A percentile compares a stretch with the other conserved stretches of the same genome.
Conservation (phyloP, 2,888 invertebrate species). For the Cantharis rufa region DNA sequence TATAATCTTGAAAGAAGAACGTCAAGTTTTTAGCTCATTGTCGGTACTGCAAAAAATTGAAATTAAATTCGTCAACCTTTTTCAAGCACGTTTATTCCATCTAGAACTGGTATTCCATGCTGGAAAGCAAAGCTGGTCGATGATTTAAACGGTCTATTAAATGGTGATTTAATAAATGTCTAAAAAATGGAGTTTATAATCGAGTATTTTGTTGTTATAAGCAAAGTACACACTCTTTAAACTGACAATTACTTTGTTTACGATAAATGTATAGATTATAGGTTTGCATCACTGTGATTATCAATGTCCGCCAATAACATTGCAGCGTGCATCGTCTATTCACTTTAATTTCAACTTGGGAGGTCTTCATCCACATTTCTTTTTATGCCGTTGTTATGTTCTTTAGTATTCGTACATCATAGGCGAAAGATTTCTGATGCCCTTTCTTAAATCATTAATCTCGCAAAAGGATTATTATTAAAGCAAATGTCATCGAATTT, state of each 20-base stretch:
- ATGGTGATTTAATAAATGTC: neutral
- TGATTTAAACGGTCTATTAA: neutral
- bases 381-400: slow-evolving; percentile 46
- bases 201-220: neutral
- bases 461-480: neutral
- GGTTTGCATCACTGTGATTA: slow-evolving; percentile 29
- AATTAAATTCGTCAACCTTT: neutral
- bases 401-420: slow-evolving; percentile 33
- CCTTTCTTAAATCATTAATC: neutral
- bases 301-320: slow-evolving; percentile 32
- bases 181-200: neutral
- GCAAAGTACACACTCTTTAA: slow-evolving; percentile 6
- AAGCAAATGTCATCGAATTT: slow-evolving; percentile 4
- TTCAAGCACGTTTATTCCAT: neutral
- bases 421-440: neutral
- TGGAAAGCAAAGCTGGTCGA: neutral
- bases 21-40: neutral
- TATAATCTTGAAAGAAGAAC: neutral
- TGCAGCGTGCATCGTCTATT: slow-evolving; percentile 27
- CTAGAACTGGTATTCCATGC: neutral
- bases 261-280: slow-evolving; percentile 24
- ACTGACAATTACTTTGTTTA: slow-evolving; percentile 18
- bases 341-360: slow-evolving; percentile 46
- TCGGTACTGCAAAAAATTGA: neutral
- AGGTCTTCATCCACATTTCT: slow-evolving; percentile 51